Percentiles rank a stretch among this genome's conserved stretches.
phyloP scores from a whole-genome alignment of 2,888 invertebrate species.

The Sesia bembeciformis region DNA sequence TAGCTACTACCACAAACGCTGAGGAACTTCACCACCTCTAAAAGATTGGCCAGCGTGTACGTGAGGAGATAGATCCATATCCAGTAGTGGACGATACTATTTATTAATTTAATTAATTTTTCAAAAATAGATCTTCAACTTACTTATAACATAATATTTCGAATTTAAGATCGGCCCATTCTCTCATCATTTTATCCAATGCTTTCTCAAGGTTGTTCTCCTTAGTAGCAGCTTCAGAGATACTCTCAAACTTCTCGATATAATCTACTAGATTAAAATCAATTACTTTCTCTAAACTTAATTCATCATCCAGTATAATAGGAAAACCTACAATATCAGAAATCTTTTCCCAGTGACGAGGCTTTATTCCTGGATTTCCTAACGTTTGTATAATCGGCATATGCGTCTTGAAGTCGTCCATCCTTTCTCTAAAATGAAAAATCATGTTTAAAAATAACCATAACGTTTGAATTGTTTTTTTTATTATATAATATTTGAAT shows the following conservation, averaged over 20 bases:
- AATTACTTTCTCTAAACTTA: constrained; percentile 88
- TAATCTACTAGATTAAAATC: constrained; percentile 93
- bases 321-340: constrained; percentile 97
- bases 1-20: too few relatives aligned
- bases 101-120: background rate
- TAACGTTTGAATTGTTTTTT: too few relatives aligned
- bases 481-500: background rate
- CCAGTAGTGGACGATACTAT: background rate
- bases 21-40: background rate
- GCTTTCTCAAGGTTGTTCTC: constrained; percentile 94
- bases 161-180: constrained; percentile 91
- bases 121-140: constrained; percentile 12
- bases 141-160: constrained; percentile 81
- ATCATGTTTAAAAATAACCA: background rate
- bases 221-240: constrained; percentile 96
- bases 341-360: constrained; percentile 94
- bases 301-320: constrained; percentile 86
- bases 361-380: constrained; percentile 95
- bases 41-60: background rate
- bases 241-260: constrained; percentile 89
- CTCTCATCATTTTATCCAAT: constrained; percentile 89
- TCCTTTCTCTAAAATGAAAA: constrained; percentile 68
- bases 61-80: background rate
- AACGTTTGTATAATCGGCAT: constrained; percentile 94
- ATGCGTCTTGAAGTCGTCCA: constrained; percentile 91